Evolutionary conservation across 2,888 invertebrate genomes (phyloP).

Genomic region (Ferrisia virgata): DNA sequence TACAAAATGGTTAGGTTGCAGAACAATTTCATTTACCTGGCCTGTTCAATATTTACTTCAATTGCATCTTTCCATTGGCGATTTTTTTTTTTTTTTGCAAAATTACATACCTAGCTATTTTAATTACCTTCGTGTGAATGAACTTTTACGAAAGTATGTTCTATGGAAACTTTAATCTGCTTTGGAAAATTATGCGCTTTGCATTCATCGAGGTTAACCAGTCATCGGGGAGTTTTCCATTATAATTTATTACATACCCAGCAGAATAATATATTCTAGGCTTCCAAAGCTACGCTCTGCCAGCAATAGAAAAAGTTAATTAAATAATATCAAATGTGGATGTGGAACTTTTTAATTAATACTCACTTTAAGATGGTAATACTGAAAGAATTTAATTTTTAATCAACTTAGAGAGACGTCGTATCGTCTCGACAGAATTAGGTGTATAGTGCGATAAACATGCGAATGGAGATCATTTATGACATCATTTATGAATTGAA

Average conservation of each 20-base stretch:
- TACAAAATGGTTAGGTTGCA: too few relatives aligned
- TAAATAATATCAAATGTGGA: not conserved
- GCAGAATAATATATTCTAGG: not conserved
- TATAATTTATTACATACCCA: not conserved
- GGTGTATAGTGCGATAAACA: not conserved
- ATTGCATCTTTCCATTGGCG: not conserved
- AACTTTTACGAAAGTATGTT: not conserved
- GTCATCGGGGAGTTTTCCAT: not conserved
- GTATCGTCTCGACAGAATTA: not conserved
- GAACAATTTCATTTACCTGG: too few relatives aligned
- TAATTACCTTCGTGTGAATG: not conserved
- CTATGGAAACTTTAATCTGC: not conserved
- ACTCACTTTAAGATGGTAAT: not conserved
- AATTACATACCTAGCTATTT: not conserved
- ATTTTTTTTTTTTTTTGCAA: not conserved
- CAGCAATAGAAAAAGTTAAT: not conserved
- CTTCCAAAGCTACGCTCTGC: not conserved
- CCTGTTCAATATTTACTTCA: too few relatives aligned
- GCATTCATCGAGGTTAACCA: not conserved
- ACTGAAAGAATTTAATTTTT: not conserved
- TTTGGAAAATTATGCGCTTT: not conserved
- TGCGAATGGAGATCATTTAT: not conserved
- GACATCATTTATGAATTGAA: not conserved
- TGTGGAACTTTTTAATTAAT: not conserved
- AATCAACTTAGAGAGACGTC: not conserved